phyloP scores from a whole-genome alignment of 1,140 invertebrate genomes.

The Brachystomella parvula region DNA sequence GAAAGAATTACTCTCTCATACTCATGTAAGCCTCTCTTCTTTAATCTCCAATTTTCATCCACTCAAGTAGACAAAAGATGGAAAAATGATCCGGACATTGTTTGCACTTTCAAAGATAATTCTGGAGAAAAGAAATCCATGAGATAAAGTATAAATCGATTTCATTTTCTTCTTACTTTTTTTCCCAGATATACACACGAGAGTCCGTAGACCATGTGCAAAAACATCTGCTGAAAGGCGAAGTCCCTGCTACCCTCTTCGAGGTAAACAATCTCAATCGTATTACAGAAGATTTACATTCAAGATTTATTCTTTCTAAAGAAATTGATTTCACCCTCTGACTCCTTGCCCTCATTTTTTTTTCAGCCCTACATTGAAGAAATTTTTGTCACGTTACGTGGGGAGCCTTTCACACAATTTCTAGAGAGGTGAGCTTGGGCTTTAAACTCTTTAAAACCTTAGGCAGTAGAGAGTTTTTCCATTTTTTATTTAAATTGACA shows the following conservation, averaged over 20 bases:
- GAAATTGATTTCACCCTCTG: constrained; percentile 26
- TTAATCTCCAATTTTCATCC: background rate
- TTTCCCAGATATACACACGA: constrained; percentile 90
- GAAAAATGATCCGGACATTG: constrained; percentile 7
- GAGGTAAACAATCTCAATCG: constrained; percentile 60
- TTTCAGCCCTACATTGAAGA: constrained; percentile 96
- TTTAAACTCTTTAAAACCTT: background rate
- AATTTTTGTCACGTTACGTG: constrained; percentile 93
- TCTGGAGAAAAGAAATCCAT: background rate
- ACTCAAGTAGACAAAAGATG: background rate
- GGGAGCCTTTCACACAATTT: constrained; percentile 94
- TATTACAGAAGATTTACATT: background rate
- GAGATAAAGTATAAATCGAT: constrained; percentile 16
- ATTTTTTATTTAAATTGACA: constrained; percentile 49
- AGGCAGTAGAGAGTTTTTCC: background rate
- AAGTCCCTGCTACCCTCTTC: constrained; percentile 92
- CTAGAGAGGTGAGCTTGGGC: constrained; percentile 73
- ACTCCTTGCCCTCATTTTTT: constrained; percentile 40
- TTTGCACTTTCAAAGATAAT: background rate
- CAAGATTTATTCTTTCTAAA: too few relatives aligned
- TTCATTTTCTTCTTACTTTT: constrained; percentile 25
- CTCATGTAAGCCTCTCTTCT: constrained; percentile 69
- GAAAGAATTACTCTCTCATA: constrained; percentile 97
- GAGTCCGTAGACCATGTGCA: constrained; percentile 94
- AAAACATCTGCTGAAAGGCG: constrained; percentile 93